Evolutionary conservation across 2,888 invertebrate genomes (phyloP), one percentile per base, ranked within the genome.

Genomic region (Neoscelio sp.): DNA sequence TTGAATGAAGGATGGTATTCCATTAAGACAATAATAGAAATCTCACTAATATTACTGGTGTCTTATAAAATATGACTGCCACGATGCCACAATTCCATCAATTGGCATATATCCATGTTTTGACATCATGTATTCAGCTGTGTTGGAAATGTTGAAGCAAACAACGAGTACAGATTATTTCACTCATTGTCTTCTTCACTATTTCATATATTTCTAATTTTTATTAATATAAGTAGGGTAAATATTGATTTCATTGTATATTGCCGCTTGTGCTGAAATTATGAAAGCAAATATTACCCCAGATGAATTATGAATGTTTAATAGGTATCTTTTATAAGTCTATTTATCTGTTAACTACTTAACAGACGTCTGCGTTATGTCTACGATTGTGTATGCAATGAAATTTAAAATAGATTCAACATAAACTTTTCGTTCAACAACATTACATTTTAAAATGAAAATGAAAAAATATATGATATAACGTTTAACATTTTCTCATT

Each of bases 171-270:
- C 17, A n/a, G 50, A 50, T 50, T 50, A 50, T 50, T 50, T 26
- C 28, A 17, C 50, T n/a, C n/a, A n/a, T n/a, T n/a, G n/a, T n/a
- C n/a, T 17, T 30, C 30, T 12, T 2, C 8, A 4, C 10, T 8
- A n/a, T 50, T 50, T 17, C 17, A 17, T n/a, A 13, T 48, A 13
- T 17, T 50, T 15, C 50, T 30, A n/a, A 17, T 50, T 30, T 50
- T 50, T 50, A 50, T 30, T 52, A 52, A 52, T 6, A 52, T 52
- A 52, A 52, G 52, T 52, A 52, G 52, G 52, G 18, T 52, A 52
- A 52, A 52, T 52, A 52, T 48, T 48, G 48, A 48, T 48, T 48
- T 23, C 28, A 48, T 48, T 28, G 48, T 13, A 15, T 13, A 12
- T 7, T 28, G n/a, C 26, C 13, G 48, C 28, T 28, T 15, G 48